A percentile compares a stretch with the other conserved stretches of the same genome.
Evolutionary conservation across 2,797 vertebrate species (phyloP).

Genomic region (Molossus alvarezi): DNA sequence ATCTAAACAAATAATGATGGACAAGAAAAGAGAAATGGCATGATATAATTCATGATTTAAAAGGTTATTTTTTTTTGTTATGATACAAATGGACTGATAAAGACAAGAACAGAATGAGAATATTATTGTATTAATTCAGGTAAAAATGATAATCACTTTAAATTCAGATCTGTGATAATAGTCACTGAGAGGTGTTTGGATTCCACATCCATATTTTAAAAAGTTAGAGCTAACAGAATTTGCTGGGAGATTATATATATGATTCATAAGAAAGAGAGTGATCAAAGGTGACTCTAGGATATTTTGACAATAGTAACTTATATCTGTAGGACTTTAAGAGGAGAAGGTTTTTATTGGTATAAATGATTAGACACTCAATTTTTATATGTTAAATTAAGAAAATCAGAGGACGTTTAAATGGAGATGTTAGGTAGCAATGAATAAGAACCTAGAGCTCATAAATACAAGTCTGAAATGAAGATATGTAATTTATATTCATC

Average conservation of each 20-base stretch:
- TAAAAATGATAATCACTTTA: background rate
- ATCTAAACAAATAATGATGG: background rate
- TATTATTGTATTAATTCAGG: background rate
- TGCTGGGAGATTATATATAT: background rate
- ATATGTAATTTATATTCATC: background rate
- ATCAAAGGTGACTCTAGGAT: background rate
- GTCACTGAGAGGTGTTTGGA: background rate
- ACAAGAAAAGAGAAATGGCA: background rate
- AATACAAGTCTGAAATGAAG: background rate
- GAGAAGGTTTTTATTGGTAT: background rate
- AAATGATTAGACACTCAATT: background rate
- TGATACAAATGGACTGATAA: background rate
- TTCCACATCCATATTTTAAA: background rate
- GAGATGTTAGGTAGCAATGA: background rate
- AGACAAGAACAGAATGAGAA: background rate
- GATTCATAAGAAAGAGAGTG: background rate
- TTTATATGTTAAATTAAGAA: background rate
- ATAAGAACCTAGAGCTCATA: background rate
- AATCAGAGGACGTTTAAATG: background rate
- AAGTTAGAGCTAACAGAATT: background rate
- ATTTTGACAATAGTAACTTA: constrained; percentile 2
- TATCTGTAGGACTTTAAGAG: background rate
- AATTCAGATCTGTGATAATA: background rate
- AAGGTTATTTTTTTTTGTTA: background rate
- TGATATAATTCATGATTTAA: background rate